phyloP scores from a whole-genome alignment of 1,140 invertebrate genomes.

The Lamellibrachia luymesi region DNA sequence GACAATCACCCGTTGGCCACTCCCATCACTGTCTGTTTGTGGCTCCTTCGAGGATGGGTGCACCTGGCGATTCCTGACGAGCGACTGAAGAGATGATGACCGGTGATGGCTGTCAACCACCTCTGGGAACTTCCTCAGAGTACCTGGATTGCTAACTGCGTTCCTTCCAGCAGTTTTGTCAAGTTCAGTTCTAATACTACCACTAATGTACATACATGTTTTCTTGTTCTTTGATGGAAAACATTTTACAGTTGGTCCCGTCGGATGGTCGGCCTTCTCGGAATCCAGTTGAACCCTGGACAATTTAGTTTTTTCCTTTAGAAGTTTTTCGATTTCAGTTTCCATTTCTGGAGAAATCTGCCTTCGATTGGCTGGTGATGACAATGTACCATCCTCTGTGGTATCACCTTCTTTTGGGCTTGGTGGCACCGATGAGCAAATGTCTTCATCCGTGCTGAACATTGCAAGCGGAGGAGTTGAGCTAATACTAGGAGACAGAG shows the following conservation, averaged over 20 bases:
- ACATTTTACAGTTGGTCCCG: not conserved
- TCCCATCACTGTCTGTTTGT: not conserved
- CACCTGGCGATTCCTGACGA: not conserved
- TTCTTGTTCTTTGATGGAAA: not conserved
- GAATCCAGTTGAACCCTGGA: not conserved
- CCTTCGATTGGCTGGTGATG: not conserved
- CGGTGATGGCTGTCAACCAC: not conserved
- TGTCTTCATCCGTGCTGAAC: conserved; percentile 24
- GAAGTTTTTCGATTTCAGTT: not conserved
- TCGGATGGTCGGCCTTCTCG: not conserved
- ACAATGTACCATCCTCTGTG: not conserved
- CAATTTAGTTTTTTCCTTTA: not conserved
- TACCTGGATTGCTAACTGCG: not conserved
- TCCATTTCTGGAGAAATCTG: not conserved
- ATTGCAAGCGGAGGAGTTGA: conserved; percentile 16
- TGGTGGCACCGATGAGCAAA: conserved; percentile 12
- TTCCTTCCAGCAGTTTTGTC: not conserved
- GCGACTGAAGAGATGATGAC: not conserved
- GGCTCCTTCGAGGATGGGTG: not conserved
- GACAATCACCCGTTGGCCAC: not conserved
- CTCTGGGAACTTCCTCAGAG: not conserved
- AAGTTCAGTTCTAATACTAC: not conserved
- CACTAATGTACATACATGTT: not conserved
- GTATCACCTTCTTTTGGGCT: conserved; percentile 16
- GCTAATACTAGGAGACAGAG: not conserved